Evolutionary conservation across 2,113 vertebrate species (phyloP), one percentile per base, ranked within the genome.

Genomic region (Macaca nemestrina): DNA sequence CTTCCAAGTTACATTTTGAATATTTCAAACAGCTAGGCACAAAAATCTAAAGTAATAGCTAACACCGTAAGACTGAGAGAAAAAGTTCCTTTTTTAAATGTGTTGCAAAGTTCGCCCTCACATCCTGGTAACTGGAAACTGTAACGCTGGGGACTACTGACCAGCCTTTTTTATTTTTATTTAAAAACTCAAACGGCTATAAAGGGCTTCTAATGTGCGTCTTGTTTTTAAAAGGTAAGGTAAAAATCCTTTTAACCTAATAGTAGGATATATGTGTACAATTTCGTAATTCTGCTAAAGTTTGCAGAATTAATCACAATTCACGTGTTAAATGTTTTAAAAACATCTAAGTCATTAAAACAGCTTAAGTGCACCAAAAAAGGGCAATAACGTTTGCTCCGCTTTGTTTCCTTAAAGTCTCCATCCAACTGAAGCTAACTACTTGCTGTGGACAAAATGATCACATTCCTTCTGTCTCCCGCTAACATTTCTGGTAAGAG

Each of bases 351-450:
- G 79, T 78, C 88, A 75, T 45, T 81, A 70, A 83, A 8, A 23
- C 30, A 57, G 25, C 38, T 81, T 50, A 61, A 32, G n/a, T 35
- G 35, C 59, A 85, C 67, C 88, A 55, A 94, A 80, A 93, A 88
- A 43, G 5, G 55, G 7, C 52, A 72, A 89, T 91, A 87, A 61
- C 14, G 1, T 70, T 91, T 79, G n/a, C 76, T 88, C 78, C 40
- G 84, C 32, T 95, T 82, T 87, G 70, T 92, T 95, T 94, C 93
- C 87, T 90, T 45, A 23, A 72, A 95, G 81, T 78, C 40, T 90
- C 87, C 76, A 67, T 32, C 43, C 57, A 88, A 80, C 50, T 64
- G n/a, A 93, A 61, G 38, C 22, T 30, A 76, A 64, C 55, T 38
- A 40, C 64, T 55, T 73, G 89, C 43, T 23, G 27, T 4, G 43